phyloP scores from a whole-genome alignment of 1,140 invertebrate genomes.

The Venustaconcha ellipsiformis region DNA sequence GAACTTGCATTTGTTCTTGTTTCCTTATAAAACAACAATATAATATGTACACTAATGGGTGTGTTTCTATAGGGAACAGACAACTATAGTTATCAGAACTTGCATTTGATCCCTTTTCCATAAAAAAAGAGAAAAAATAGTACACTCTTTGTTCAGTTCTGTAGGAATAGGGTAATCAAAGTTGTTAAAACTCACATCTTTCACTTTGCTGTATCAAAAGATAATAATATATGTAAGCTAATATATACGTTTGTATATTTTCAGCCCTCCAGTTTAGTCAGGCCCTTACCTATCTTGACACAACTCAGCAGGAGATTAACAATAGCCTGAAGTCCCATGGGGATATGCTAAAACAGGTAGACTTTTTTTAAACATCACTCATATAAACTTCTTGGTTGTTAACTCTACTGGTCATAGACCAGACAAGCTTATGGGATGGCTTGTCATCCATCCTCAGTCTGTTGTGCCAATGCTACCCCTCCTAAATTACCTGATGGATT shows the following conservation, averaged over 20 bases:
- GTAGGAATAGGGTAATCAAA: not conserved
- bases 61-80: too few relatives aligned
- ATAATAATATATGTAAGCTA: not conserved
- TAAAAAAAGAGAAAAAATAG: not conserved
- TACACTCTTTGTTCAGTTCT: not conserved
- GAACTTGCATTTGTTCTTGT: too few relatives aligned
- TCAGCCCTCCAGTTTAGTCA: constrained; percentile 87
- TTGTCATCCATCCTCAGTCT: not conserved
- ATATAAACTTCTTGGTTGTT: not conserved
- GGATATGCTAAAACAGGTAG: constrained; percentile 79
- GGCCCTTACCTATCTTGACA: constrained; percentile 85
- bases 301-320: constrained; percentile 82
- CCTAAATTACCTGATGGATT: too few relatives aligned
- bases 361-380: not conserved
- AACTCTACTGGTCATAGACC: not conserved
- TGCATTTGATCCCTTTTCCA: not conserved
- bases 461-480: not conserved
- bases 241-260: constrained; percentile 57
- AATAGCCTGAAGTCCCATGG: constrained; percentile 82
- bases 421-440: not conserved
- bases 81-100: too few relatives aligned
- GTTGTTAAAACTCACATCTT: not conserved
- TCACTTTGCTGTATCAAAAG: not conserved
- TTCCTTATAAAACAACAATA: too few relatives aligned
- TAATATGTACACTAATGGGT: too few relatives aligned